These are phyloP conservation scores for Poecilia velifera DNA, from an alignment of 2,797 vertebrate genomes.

Conservation along the genomic window DNA sequence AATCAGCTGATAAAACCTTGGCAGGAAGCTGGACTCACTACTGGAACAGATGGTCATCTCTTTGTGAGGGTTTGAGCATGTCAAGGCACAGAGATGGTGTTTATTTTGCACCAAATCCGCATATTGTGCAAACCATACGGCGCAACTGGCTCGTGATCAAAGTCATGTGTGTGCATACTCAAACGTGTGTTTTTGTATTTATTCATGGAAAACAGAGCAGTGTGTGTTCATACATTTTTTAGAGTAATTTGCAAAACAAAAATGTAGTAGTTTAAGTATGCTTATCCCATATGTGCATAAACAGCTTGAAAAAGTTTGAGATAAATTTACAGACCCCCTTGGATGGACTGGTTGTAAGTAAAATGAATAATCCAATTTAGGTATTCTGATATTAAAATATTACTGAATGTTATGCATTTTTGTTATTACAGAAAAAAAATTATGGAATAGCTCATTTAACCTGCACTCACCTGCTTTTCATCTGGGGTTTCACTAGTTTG, in stretches of 20 bases:
- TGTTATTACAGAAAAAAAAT: not conserved
- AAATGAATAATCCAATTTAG: not conserved
- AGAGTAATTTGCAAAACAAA: constrained; percentile 42
- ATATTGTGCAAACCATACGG: constrained; percentile 63
- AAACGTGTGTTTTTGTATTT: constrained; percentile 29
- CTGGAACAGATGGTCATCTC: constrained; percentile 68
- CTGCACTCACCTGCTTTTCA: not conserved
- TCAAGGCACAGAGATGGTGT: constrained; percentile 42
- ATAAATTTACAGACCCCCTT: not conserved
- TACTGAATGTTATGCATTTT: not conserved
- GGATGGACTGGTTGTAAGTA: not conserved
- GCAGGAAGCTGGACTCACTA: constrained; percentile 59
- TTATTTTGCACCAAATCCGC: constrained; percentile 64
- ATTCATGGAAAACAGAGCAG: not conserved
- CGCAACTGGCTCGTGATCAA: constrained; percentile 58
- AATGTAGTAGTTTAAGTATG: constrained; percentile 14
- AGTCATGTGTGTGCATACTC: constrained; percentile 29
- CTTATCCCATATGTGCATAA: constrained; percentile 19
- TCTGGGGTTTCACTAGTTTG: constrained; percentile 3
- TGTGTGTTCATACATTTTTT: constrained; percentile 35
- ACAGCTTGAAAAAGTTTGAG: constrained; percentile 42
- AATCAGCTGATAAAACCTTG: constrained; percentile 71
- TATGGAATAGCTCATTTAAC: not conserved
- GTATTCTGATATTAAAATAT: not conserved
- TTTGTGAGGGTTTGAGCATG: constrained; percentile 34